phyloP scores from a whole-genome alignment of 2,888 invertebrate genomes.

The Alsophila aescularia region DNA sequence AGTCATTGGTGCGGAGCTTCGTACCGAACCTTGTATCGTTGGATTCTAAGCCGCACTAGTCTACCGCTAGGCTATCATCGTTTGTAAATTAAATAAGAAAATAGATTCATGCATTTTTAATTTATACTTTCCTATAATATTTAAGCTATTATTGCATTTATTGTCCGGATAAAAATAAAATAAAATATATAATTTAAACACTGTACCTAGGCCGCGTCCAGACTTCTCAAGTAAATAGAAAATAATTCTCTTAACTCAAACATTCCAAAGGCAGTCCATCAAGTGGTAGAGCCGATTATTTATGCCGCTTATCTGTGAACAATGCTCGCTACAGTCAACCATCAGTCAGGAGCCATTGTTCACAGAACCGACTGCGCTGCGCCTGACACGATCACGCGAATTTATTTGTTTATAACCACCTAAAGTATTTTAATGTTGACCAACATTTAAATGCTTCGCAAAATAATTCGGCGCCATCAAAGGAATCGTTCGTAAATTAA shows the following conservation, averaged over 20 bases:
- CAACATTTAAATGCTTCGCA: conserved; percentile 55
- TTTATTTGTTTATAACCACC: conserved; percentile 32
- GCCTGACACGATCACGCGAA: conserved; percentile 37
- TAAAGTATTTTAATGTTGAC: conserved; percentile 26
- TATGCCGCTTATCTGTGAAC: conserved; percentile 72
- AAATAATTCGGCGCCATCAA: conserved; percentile 80
- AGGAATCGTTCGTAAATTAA: conserved; percentile 78
- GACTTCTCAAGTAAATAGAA: conserved; percentile 41
- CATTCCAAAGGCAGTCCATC: conserved; percentile 59
- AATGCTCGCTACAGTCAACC: conserved; percentile 60
- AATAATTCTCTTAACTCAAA: conserved; percentile 53
- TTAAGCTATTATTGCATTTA: too few relatives aligned
- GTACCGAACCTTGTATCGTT: too few relatives aligned
- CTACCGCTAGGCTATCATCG: too few relatives aligned
- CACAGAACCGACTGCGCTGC: conserved; percentile 33
- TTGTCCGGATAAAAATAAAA: too few relatives aligned
- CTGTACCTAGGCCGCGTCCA: neutral
- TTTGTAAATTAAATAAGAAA: too few relatives aligned
- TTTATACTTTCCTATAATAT: too few relatives aligned
- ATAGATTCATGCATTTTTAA: too few relatives aligned
- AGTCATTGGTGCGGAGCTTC: too few relatives aligned
- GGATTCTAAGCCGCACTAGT: too few relatives aligned
- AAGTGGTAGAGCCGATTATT: conserved; percentile 66
- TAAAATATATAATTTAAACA: neutral
- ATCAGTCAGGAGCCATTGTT: conserved; percentile 61